These are phyloP conservation scores for Sycophila texana DNA, from an alignment of 2,888 invertebrate species.

Conservation along the genomic window DNA sequence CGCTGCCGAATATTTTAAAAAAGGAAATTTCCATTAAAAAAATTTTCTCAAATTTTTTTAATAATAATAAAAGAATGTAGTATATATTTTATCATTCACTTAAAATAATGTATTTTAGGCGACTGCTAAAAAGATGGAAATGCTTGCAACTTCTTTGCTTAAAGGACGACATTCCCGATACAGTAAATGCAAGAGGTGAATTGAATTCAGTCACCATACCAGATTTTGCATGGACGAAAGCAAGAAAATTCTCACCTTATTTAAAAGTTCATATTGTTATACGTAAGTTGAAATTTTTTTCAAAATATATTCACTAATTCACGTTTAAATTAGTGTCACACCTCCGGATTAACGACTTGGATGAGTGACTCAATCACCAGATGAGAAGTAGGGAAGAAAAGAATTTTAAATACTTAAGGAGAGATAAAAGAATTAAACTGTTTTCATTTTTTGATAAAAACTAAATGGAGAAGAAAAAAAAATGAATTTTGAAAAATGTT, in stretches of 20 bases:
- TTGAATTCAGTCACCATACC: conserved; percentile 33
- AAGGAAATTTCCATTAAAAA: too few relatives aligned
- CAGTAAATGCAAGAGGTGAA: conserved; percentile 17
- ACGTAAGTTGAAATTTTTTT: conserved; percentile 10
- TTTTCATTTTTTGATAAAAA: not conserved
- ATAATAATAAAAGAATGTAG: not conserved
- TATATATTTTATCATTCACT: not conserved
- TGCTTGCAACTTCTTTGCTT: conserved; percentile 37
- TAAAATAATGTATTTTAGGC: not conserved
- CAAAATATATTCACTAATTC: not conserved
- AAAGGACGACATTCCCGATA: conserved; percentile 22
- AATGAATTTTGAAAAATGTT: too few relatives aligned
- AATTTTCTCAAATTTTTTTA: too few relatives aligned
- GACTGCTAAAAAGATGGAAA: conserved; percentile 21
- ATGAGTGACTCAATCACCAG: too few relatives aligned
- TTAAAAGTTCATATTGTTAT: conserved; percentile 43
- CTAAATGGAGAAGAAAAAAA: too few relatives aligned
- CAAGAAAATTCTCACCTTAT: conserved; percentile 19
- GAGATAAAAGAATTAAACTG: conserved; percentile 12
- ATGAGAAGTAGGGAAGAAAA: too few relatives aligned
- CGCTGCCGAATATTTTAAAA: too few relatives aligned
- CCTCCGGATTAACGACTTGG: too few relatives aligned
- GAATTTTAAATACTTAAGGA: not conserved
- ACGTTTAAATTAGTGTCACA: not conserved
- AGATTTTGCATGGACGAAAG: conserved; percentile 32